Conservation (phyloP, 2,888 invertebrate genomes). For the Caenorhabditis sp. region DNA sequence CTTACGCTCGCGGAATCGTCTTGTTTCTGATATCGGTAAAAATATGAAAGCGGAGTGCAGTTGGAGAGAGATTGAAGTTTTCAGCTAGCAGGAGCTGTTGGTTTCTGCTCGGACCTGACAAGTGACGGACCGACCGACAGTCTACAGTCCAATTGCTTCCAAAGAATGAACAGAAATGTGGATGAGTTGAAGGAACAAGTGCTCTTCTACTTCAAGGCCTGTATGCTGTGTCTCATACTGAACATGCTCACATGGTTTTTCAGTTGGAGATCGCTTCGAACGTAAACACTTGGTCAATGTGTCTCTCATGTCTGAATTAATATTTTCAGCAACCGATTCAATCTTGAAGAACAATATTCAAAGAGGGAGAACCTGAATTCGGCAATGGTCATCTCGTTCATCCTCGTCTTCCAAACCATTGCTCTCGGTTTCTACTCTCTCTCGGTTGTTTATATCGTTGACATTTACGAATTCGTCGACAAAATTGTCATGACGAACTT, state of each 20-base stretch:
- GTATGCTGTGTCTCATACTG: not conserved
- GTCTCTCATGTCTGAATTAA: not conserved
- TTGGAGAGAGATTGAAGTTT: not conserved
- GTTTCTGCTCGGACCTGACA: not conserved
- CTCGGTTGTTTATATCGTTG: not conserved
- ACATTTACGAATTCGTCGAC: not conserved
- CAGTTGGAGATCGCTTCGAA: conserved; percentile 2
- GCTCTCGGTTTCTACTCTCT: conserved; percentile 6
- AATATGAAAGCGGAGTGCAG: not conserved
- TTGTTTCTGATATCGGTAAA: conserved; percentile 8
- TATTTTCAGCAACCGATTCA: conserved; percentile 15
- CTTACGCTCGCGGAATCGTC: conserved; percentile 3
- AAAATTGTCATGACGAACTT: not conserved
- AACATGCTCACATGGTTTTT: conserved; percentile 2
- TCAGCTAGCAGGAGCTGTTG: not conserved
- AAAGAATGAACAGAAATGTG: conserved; percentile 14
- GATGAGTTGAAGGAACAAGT: conserved; percentile 18
- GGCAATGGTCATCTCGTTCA: conserved; percentile 7
- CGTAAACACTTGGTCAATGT: not conserved
- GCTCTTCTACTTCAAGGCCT: conserved; percentile 15
- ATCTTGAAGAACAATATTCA: not conserved
- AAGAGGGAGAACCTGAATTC: conserved; percentile 14
- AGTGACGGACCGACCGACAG: conserved; percentile 15
- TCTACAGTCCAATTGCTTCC: conserved; percentile 24
- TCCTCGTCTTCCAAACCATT: conserved; percentile 18